These are phyloP conservation scores for Probaryconus sp. DNA, from an alignment of 1,140 invertebrate species.

Conservation along the genomic window DNA sequence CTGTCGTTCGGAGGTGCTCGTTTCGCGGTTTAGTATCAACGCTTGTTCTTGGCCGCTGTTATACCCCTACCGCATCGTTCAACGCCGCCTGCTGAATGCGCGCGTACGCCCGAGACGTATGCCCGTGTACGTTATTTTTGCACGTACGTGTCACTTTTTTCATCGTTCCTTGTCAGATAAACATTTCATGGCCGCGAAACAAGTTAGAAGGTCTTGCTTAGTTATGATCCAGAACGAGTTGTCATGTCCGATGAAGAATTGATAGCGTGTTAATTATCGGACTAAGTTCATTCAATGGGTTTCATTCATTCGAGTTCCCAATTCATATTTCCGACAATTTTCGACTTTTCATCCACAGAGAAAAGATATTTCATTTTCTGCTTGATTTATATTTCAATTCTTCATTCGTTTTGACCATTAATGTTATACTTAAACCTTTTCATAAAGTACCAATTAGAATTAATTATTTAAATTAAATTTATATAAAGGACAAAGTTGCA, in stretches of 20 bases:
- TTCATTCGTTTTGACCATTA: too few relatives aligned
- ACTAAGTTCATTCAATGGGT: too few relatives aligned
- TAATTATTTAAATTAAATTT: too few relatives aligned
- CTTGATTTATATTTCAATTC: too few relatives aligned
- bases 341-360: too few relatives aligned
- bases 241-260: constrained; percentile 6
- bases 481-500: too few relatives aligned
- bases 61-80: constrained; percentile 66
- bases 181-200: constrained; percentile 42
- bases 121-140: constrained; percentile 47
- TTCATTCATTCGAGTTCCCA: too few relatives aligned
- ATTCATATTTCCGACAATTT: too few relatives aligned
- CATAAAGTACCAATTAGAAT: too few relatives aligned
- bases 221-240: constrained; percentile 32
- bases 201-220: constrained; percentile 50
- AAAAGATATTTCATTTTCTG: too few relatives aligned
- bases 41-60: constrained; percentile 68
- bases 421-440: too few relatives aligned
- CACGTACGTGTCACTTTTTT: constrained; percentile 48
- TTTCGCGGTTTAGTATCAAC: constrained; percentile 71
- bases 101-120: constrained; percentile 56
- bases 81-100: constrained; percentile 72
- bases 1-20: constrained; percentile 70
- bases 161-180: constrained; percentile 34
- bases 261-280: constrained; percentile 11